Base-by-base conservation (phyloP, 1,140 invertebrate species). In the Diploscapter pachys region DNA sequence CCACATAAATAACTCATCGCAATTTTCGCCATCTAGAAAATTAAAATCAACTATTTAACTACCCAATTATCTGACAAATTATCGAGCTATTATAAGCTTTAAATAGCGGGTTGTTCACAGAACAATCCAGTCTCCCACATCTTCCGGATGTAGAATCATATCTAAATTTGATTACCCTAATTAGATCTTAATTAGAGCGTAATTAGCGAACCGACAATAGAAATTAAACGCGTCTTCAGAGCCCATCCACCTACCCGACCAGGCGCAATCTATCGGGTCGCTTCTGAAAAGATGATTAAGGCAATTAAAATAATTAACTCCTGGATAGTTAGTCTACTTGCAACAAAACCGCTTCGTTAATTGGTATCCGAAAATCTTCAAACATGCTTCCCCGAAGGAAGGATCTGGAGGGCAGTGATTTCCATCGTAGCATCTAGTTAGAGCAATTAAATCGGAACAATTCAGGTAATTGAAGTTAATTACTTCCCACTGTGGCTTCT, bases 281-380 rank as follows among this genome's bases (percentile, higher is more conserved):
- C 65, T 69, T 74, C 73, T 74, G 11, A 11, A 74, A 65, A 71
- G 6, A 55, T 13, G 13, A 5, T 31, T 11, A 4, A 66, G 50
- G 52, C 31, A 65, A 4, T 49, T 31, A 62, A 13, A 48, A 9
- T 66, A 49, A 63, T 48, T 63, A 13, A 13, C 31, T 11, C 5
- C 50, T 50, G 5, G 62, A 6, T 63, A 6, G 2, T 11, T 63
- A 52, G 49, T 57, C 53, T 11, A 74, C 73, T 74, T 74, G 73
- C 73, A 74, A 69, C 73, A 74, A 57, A 74, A 74, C 57, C 70
- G 68, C 65, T 74, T 74, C 3, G 64, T 74, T 67, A 74, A 59
- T 53, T 74, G 73, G 59, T 74, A 69, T 5, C 63, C 64, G 49
- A 74, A 74, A 13, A 74, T 8, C 53, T 69, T 74, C 13, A 74